Percentiles rank a stretch among this genome's conserved stretches.
Conservation (phyloP, 2,888 invertebrate species). For the Gonocerus acuteangulatus region DNA sequence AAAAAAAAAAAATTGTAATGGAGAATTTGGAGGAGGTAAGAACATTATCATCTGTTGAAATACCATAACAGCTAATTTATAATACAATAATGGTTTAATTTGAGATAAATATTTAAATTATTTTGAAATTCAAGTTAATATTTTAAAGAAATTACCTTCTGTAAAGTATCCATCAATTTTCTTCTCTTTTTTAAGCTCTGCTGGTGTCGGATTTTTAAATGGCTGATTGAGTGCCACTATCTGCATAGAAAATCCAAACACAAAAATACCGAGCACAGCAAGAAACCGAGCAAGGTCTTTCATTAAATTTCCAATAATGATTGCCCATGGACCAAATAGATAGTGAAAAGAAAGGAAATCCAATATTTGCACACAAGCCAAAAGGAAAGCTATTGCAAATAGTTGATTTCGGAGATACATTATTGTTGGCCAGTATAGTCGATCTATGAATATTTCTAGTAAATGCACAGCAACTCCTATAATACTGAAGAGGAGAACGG, state of each 20-base stretch:
- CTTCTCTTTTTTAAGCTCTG: conserved; percentile 44
- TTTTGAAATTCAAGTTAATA: too few relatives aligned
- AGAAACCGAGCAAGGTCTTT: conserved; percentile 93
- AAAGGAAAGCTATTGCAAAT: conserved; percentile 86
- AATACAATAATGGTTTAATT: too few relatives aligned
- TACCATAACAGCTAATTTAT: too few relatives aligned
- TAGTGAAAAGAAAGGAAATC: conserved; percentile 98
- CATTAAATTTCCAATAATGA: conserved; percentile 93
- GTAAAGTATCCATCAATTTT: conserved; percentile 12
- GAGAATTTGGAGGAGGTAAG: too few relatives aligned
- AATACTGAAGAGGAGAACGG: conserved; percentile 78
- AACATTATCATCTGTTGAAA: too few relatives aligned
- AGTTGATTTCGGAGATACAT: conserved; percentile 95
- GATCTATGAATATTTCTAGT: conserved; percentile 60
- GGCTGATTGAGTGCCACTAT: conserved; percentile 94
- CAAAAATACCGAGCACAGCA: conserved; percentile 94
- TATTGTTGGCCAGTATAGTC: conserved; percentile 70
- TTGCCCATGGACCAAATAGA: conserved; percentile 99
- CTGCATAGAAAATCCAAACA: conserved; percentile 96
- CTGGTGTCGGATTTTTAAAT: conserved; percentile 60
- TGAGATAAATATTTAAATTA: too few relatives aligned
- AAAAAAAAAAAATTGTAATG: too few relatives aligned
- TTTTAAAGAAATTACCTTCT: conserved; percentile 9
- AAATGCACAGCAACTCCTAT: conserved; percentile 86
- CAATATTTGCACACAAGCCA: conserved; percentile 94